Base-by-base conservation (phyloP, 2,113 vertebrate genomes). In the Pogona vitticeps region DNA sequence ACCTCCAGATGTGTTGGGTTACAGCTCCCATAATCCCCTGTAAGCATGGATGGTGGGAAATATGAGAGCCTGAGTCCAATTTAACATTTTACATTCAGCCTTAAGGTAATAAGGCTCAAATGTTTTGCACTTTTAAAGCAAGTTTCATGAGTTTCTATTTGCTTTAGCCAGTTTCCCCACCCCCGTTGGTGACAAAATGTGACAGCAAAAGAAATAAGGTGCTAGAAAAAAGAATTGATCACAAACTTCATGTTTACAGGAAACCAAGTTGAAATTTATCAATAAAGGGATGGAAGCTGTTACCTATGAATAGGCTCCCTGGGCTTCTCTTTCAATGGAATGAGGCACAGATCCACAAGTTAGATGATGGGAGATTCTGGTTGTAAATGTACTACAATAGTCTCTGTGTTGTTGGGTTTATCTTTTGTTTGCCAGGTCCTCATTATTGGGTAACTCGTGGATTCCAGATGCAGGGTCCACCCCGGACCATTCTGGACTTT, bases 381-480 rank as follows among this genome's bases (percentile, higher is more conserved):
- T 75, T 52, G 42, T 21, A 88, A 65, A 1, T 17, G 23, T 21
- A 58, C 3, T 40, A 1, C 1, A 46, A 33, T 52, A 6, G 46
- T 52, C 5, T 52, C 5, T 52, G 84, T 68, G 75, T 0, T 83
- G 8, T 59, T 85, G 15, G 65, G 31, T 84, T 63, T 4, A 33
- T 71, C 88, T 56, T 81, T 31, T 90, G 38, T 79, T 91, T 90
- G n/a, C 72, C 82, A 95, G 92, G 92, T 1, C 90, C 85, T 65
- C 89, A 93, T 90, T 96, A 95, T 18, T 94, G 94, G 92, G 38
- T 93, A 89, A 96, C 91, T 72, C 89, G 88, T 88, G 93, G 92
- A 71, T 95, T 96, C 82, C 94, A 95, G 71, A 94, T 68, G 6
- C 94, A 90, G 52, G 94, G 91, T 18, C 86, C 83, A 80, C 88